Evolutionary conservation across 92 coral and sea anemone genomes (phyloP), one percentile per base, ranked within the genome.

Genomic region (Palythoa grandiflora): DNA sequence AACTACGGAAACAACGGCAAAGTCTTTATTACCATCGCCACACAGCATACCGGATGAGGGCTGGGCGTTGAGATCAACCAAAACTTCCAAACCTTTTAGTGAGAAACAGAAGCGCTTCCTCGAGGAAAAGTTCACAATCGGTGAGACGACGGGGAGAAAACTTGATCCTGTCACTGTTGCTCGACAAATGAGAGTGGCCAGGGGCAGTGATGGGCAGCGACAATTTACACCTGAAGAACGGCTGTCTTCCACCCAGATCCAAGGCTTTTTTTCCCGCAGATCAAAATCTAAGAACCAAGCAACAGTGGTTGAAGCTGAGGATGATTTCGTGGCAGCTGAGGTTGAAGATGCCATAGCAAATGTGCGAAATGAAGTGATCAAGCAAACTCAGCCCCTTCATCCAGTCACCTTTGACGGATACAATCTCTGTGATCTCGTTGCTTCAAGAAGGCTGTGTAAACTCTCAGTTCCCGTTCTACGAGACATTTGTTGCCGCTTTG

Each of bases 61-160:
- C 5, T 87, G 89, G 89, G 85, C 85, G 3, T 80, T 86, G 75
- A 61, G 72, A 76, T 9, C 84, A 63, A 55, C 70, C n/a, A 87
- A 87, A 53, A 87, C 57, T 57, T 39, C 73, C 11, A 77, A 74
- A 59, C 54, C 89, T 17, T 87, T 87, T 13, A 87, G 83, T 37
- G 84, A 87, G 75, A 87, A 76, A 87, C 89, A 63, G 89, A 86
- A 20, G 57, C 48, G 20, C 6, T 86, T 86, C 57, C 84, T 86
- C 17, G 84, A 86, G 71, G 89, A 86, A 75, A 86, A 75, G 53
- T 88, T 88, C 91, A 79, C 68, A 84, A 15, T 88, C 66, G 91
- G 91, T 38, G 83, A 88, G 78, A 86, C 71, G 14, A 87, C 89
- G 7, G 89, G 89, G 36, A 60, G 83, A 40, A 87, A 87, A 63